Conservation (phyloP, 2,888 invertebrate species). For the Drosophila aldrichi region DNA sequence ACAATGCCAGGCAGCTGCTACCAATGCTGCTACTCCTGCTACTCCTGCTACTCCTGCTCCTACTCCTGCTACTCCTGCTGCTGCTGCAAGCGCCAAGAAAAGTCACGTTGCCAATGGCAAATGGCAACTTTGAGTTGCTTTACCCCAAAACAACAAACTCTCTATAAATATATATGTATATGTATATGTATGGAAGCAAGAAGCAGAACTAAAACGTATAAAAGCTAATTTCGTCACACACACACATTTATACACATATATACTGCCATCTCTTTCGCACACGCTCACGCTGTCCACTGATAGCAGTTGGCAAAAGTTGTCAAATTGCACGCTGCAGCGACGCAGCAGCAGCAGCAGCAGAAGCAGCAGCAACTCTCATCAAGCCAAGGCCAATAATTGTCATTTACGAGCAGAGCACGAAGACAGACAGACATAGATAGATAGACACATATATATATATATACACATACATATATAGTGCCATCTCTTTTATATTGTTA, state of each 20-base stretch:
- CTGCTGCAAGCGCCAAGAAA: slow-evolving; percentile 9
- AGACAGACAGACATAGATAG: slow-evolving; percentile 2
- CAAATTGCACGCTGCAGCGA: slow-evolving; percentile 24
- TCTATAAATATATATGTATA: no score
- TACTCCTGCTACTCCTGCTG: neutral
- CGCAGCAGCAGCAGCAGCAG: neutral
- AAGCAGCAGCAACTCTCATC: slow-evolving; percentile 8
- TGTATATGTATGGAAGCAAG: neutral
- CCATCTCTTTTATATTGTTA: neutral
- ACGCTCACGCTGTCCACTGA: neutral
- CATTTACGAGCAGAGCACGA: slow-evolving; percentile 18
- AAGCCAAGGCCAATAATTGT: slow-evolving; percentile 52
- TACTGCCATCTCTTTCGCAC: neutral
- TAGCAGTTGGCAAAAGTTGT: slow-evolving; percentile 37
- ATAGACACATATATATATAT: neutral
- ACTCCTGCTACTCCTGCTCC: no score
- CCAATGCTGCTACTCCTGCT: neutral
- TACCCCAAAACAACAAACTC: slow-evolving; percentile 33
- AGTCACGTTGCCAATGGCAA: slow-evolving; percentile 47
- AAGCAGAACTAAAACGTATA: slow-evolving; percentile 27
- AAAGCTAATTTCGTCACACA: slow-evolving; percentile 18
- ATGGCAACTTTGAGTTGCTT: slow-evolving; percentile 14
- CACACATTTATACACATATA: neutral
- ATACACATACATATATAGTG: neutral
- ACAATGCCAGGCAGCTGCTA: slow-evolving; percentile 34